Evolutionary conservation across 2,888 invertebrate genomes (phyloP).

Genomic region (Desoria tigrina): DNA sequence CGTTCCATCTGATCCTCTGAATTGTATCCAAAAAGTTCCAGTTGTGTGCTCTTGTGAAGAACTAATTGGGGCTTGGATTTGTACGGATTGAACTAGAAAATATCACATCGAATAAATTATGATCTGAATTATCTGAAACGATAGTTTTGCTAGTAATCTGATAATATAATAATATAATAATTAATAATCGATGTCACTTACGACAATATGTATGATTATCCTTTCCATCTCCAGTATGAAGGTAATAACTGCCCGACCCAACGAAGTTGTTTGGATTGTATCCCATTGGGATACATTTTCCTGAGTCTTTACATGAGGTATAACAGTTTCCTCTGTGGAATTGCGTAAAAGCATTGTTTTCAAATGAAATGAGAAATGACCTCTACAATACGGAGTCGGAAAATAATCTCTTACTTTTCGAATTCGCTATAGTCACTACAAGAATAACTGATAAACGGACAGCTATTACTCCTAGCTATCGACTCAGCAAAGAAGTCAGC

Average conservation of each 20-base stretch:
- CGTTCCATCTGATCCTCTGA: conserved; percentile 35
- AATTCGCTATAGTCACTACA: conserved; percentile 56
- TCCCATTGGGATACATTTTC: conserved; percentile 44
- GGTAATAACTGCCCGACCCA: conserved; percentile 41
- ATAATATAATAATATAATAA: not conserved
- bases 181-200: too few relatives aligned
- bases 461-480: conserved; percentile 53
- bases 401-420: conserved; percentile 39
- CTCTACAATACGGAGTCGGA: not conserved
- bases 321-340: conserved; percentile 46
- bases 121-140: too few relatives aligned
- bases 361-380: not conserved
- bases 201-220: conserved; percentile 42
- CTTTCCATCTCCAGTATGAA: conserved; percentile 45
- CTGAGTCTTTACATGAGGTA: conserved; percentile 34
- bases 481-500: conserved; percentile 52
- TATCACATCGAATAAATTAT: too few relatives aligned
- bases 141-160: not conserved
- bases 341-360: not conserved
- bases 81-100: conserved; percentile 47
- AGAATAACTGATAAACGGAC: conserved; percentile 56
- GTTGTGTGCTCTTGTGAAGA: conserved; percentile 35
- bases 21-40: conserved; percentile 39
- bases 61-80: conserved; percentile 37
- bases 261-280: conserved; percentile 30